phyloP scores from a whole-genome alignment of 2,113 vertebrate species.

The Rafetus swinhoei region DNA sequence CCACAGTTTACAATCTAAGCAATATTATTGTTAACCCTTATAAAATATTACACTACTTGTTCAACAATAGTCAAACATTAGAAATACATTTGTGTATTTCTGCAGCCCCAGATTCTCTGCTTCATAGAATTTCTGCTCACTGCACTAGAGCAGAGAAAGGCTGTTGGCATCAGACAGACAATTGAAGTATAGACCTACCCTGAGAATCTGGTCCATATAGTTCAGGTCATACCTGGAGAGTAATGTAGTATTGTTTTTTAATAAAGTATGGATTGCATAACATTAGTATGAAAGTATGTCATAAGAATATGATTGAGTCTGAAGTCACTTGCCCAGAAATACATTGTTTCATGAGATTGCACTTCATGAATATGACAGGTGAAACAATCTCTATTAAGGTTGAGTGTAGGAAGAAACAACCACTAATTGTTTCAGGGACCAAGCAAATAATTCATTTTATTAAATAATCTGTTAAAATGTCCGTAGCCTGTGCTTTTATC shows the following conservation, averaged over 20 bases:
- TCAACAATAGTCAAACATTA: neutral
- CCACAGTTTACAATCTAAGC: neutral
- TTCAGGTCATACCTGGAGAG: neutral
- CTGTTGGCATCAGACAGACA: neutral
- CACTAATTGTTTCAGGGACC: constrained; percentile 13
- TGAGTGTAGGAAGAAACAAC: constrained; percentile 15
- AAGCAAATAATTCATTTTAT: constrained; percentile 23
- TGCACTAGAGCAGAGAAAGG: neutral
- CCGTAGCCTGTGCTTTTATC: constrained; percentile 22
- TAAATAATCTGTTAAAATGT: constrained; percentile 43
- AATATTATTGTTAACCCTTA: neutral
- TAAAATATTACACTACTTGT: neutral
- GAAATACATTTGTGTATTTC: neutral
- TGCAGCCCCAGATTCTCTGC: neutral
- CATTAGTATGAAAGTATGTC: neutral
- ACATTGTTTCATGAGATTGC: neutral
- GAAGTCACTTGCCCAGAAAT: constrained; percentile 17
- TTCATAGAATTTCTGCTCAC: neutral
- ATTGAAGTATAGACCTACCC: neutral
- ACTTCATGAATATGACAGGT: neutral
- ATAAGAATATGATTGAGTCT: constrained; percentile 20
- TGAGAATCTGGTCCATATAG: neutral
- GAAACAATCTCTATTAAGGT: neutral
- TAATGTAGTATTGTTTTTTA: neutral
- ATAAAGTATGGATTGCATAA: neutral